phyloP scores from a whole-genome alignment of 2,113 vertebrate species.

The Salvelinus fontinalis region DNA sequence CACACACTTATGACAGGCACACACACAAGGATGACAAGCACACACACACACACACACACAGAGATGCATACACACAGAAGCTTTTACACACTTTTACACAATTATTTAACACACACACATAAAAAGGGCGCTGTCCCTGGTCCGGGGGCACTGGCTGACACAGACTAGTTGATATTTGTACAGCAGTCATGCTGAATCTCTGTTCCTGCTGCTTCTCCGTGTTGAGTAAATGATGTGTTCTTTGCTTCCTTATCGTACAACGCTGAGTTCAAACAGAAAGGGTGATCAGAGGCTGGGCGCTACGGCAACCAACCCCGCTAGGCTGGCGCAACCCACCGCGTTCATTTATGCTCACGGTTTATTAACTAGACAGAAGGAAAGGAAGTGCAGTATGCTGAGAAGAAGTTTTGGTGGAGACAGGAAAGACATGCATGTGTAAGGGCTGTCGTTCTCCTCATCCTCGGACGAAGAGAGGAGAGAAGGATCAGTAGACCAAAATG shows the following conservation, averaged over 20 bases:
- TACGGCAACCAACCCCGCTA: neutral
- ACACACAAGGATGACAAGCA: neutral
- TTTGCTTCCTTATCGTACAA: slow-evolving; percentile 9
- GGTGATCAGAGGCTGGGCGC: slow-evolving; percentile 3
- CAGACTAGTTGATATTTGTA: too few species aligned
- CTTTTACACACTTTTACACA: neutral
- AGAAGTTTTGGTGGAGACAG: too few species aligned
- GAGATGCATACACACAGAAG: neutral
- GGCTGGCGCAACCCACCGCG: neutral
- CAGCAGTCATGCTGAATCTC: too few species aligned
- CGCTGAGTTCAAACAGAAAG: slow-evolving; percentile 15
- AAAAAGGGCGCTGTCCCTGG: neutral
- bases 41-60: neutral
- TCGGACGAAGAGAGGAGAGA: too few species aligned
- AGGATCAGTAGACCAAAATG: too few species aligned
- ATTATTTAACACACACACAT: neutral
- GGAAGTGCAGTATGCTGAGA: too few species aligned
- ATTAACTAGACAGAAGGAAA: too few species aligned
- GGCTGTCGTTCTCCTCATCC: too few species aligned
- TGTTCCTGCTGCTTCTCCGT: neutral
- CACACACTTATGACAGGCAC: neutral
- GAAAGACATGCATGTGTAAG: too few species aligned
- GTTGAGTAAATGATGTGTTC: slow-evolving; percentile 16
- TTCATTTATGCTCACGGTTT: too few species aligned
- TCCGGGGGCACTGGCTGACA: too few species aligned